Evolutionary conservation across 2,888 invertebrate genomes (phyloP), one percentile per base, ranked within the genome.

Genomic region (Rhamnusium bicolor): DNA sequence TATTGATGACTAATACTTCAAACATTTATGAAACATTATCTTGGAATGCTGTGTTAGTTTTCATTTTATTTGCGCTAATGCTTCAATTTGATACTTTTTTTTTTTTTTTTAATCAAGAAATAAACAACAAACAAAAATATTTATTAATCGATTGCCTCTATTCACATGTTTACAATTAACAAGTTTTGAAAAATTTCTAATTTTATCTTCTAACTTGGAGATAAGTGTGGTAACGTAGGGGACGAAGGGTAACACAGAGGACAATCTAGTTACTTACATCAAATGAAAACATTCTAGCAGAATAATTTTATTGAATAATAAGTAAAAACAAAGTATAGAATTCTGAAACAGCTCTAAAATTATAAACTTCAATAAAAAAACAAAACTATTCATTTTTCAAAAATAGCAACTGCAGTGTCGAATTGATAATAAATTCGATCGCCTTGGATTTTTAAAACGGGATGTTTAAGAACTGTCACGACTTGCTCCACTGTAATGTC

Each of bases 401-500:
- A n/a, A n/a, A n/a, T n/a, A n/a, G n/a, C 2, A 51, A 51, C 12
- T 6, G 18, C 2, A 18, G 51, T 51, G 16, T 51, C 19, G 51
- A 51, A 51, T 51, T 51, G 51, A 16, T 51, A 51, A 51, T 51
- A 51, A 12, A 51, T 51, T 51, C 51, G 16, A 12, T 51, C 7
- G 19, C 40, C 40, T n/a, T 40, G 10, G n/a, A 5, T n/a, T 40
- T 40, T 40, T n/a, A 40, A 40, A 40, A 40, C n/a, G 0, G 51
- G 18, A 10, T 16, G 18, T 51, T 51, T 51, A 51, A 51, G 51
- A 18, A 51, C 51, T 51, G 6, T 51, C 12, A 51, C 18, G 5
- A 51, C 51, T 51, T 51, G 51, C 12, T 19, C 51, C 18, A 8
- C 16, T 16, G 51, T 51, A 51, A 51, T 51, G 51, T 46, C 2